Base-by-base conservation (phyloP, 2,113 vertebrate species). In the Scophthalmus maximus region DNA sequence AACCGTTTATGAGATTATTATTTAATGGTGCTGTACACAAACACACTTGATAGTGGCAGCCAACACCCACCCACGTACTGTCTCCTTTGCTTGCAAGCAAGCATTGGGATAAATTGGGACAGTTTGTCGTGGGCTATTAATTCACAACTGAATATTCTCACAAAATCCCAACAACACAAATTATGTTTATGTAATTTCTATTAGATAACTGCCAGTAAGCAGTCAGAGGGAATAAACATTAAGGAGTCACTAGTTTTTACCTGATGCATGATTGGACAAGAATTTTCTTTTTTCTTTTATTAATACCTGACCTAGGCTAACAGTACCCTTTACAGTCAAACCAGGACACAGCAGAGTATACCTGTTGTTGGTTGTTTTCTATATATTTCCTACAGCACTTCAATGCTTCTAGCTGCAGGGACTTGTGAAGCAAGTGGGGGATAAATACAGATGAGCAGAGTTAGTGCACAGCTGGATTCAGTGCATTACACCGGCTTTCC, bases 1-100 rank as follows among this genome's bases (percentile, higher is more conserved):
- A 87, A 58, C 61, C 22, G 66, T 78, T 88, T 88, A 90, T 75
- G 72, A 85, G 85, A 85, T 88, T 78, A 82, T 84, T 78, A 73
- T 87, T 81, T 80, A 87, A 66, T 50, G 22, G 69, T 72, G 76
- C 44, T 20, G 68, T 66, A 74, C 80, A 74, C 61, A 85, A 83
- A 84, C 74, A 81, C 60, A 42, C 53, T 66, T 68, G 56, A 73
- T 78, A n/a, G n/a, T n/a, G 73, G 78, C 76, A 71, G 79, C 78
- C 76, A 85, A 18, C 83, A 70, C 36, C 78, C 75, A 52, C 85
- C 87, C 82, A 86, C 88, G 27, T 32, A 17, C 56, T 64, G 75
- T 72, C 78, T 87, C 67, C 64, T 27, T 58, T 50, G 68, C 67
- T 77, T 68, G 57, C 17, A 66, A 63, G 58, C 53, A 25, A 58